Evolutionary conservation across 2,113 vertebrate species (phyloP), one percentile per base, ranked within the genome.

Genomic region (Corvus moneduloides): DNA sequence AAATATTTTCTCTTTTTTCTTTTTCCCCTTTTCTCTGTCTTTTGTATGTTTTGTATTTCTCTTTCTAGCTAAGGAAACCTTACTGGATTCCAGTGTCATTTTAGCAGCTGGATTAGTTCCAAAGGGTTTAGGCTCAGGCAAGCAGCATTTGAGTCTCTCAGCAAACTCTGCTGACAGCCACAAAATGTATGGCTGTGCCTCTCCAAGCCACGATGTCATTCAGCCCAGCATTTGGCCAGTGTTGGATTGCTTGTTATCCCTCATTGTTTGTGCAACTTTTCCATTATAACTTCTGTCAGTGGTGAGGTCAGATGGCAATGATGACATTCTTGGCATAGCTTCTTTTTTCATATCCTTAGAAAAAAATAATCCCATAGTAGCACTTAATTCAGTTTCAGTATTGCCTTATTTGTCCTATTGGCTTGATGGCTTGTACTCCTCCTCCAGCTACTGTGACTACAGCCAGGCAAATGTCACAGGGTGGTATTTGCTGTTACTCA

Each of bases 401-500:
- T 94, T 96, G 89, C 95, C 95, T 96, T 97, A 94, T 94, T 97
- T 96, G 94, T 94, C 94, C 89, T 87, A 89, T 27, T 94, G 89
- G 89, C 80, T 83, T 81, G 76, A 67, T n/a, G 86, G 48, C 64
- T 92, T 33, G 15, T 41, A 28, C 56, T 81, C 28, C 51, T 88
- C 68, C 71, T 77, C 59, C 68, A 77, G 88, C 88, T 93, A 55
- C 95, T 90, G 79, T 88, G 79, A 62, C 79, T 74, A 43, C 63
- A 90, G 85, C 74, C 90, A 85, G 72, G 73, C 64, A 78, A 89
- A 90, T 92, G 84, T 86, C 87, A 87, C 86, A 75, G 84, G 52
- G 39, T 5, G 27, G 39, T 67, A 62, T 92, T 87, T 93, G 91
- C 64, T 84, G 64, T 62, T 69, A n/a, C 80, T 92, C 49, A 68